Evolutionary conservation across 1,140 invertebrate species (phyloP).

Genomic region (Daktulosphaira vitifoliae): DNA sequence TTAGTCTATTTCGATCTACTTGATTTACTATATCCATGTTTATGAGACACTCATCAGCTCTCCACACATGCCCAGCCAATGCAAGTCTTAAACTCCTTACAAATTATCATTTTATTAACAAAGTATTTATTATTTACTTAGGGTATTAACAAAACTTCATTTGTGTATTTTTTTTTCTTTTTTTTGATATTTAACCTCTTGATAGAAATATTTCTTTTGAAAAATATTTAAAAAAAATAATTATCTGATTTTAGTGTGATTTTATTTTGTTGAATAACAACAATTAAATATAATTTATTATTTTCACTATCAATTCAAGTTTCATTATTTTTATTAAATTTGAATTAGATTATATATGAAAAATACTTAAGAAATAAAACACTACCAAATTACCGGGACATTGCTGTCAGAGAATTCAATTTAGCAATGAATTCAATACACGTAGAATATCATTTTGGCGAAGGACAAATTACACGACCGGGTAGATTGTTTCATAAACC

Average conservation of each 20-base stretch:
- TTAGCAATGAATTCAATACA: conserved; percentile 54
- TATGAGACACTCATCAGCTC: neutral
- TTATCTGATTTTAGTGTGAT: neutral
- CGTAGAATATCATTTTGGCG: conserved; percentile 58
- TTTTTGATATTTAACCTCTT: too few species aligned
- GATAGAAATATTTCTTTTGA: too few species aligned
- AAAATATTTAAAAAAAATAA: too few species aligned
- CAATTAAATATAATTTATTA: too few species aligned
- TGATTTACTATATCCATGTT: neutral
- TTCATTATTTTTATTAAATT: too few species aligned
- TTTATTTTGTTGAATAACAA: too few species aligned
- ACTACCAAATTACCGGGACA: conserved; percentile 50
- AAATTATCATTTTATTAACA: too few species aligned
- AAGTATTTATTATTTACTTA: too few species aligned
- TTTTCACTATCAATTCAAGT: too few species aligned
- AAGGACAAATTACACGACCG: conserved; percentile 56
- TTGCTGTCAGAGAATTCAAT: conserved; percentile 56
- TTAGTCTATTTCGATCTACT: neutral
- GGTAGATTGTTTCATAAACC: conserved; percentile 57
- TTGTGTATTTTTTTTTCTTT: too few species aligned
- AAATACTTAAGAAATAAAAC: conserved; percentile 51
- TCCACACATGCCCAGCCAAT: neutral
- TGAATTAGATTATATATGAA: conserved; percentile 53
- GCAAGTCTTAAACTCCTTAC: neutral
- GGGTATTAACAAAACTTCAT: too few species aligned